These are phyloP conservation scores for Channa striata DNA, from an alignment of 2,797 vertebrate genomes.

Conservation along the genomic window DNA sequence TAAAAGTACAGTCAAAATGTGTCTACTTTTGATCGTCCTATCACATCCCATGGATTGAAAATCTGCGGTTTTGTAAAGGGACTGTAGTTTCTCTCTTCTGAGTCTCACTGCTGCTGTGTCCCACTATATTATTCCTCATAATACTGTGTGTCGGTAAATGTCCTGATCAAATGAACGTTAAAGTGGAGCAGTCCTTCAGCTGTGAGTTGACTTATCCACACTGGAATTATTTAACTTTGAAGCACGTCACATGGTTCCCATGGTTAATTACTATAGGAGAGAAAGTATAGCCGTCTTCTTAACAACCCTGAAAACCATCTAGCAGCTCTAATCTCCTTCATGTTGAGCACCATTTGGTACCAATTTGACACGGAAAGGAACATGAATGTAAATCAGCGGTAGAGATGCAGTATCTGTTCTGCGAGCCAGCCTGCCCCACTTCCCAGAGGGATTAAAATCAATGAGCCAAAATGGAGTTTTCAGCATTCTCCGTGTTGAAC, in stretches of 20 bases:
- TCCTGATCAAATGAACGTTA: not conserved
- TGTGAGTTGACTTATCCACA: not conserved
- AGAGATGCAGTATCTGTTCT: slow-evolving; percentile 9
- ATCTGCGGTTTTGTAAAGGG: not conserved
- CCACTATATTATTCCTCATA: accelerated
- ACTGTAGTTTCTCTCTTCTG: not conserved
- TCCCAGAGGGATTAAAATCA: slow-evolving; percentile 26
- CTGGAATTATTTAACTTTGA: not conserved
- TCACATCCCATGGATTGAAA: not conserved
- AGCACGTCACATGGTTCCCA: not conserved
- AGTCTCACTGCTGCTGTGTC: not conserved
- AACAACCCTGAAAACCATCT: not conserved
- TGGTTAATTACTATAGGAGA: not conserved
- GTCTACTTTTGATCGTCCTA: not conserved
- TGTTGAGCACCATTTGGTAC: not conserved
- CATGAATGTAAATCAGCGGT: slow-evolving; percentile 40
- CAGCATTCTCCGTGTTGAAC: slow-evolving; percentile 34
- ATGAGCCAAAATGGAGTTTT: slow-evolving; percentile 53
- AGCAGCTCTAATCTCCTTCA: not conserved
- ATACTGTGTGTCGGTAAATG: not conserved
- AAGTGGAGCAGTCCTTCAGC: not conserved
- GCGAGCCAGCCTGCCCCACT: not conserved
- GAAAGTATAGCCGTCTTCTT: not conserved
- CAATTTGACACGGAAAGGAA: slow-evolving; percentile 6
- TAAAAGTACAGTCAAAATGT: not conserved